A percentile compares a stretch with the other conserved stretches of the same genome.
phyloP scores from a whole-genome alignment of 2,113 vertebrate genomes.

The Clupea harengus region DNA sequence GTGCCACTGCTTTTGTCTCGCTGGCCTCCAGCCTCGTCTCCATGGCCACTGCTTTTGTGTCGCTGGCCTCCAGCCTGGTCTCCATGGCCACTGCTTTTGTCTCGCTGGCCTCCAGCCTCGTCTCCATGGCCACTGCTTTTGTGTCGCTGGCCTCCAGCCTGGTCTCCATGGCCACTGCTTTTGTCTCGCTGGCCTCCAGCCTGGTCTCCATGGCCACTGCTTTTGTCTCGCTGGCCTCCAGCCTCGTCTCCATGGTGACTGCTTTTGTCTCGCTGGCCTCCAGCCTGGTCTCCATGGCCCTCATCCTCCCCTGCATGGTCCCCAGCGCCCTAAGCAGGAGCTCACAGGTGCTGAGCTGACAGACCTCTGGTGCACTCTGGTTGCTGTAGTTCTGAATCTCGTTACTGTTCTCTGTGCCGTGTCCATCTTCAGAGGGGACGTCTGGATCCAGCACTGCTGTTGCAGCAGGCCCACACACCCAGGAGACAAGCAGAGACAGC shows the following conservation, averaged over 20 bases:
- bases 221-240: background rate
- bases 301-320: background rate
- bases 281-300: background rate
- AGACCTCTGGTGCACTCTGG: background rate
- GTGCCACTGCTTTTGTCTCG: background rate
- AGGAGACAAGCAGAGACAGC: too few species aligned
- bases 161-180: background rate
- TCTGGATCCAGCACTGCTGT: background rate
- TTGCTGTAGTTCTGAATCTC: background rate
- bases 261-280: background rate
- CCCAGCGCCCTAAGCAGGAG: background rate
- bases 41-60: background rate
- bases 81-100: too few species aligned
- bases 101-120: too few species aligned
- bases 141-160: background rate
- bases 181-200: background rate
- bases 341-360: slow-evolving; percentile 10
- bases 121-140: background rate
- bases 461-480: too few species aligned
- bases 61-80: background rate
- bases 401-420: background rate
- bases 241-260: background rate
- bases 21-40: background rate
- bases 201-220: background rate
- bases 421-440: background rate